Conservation (phyloP, 2,797 vertebrate genomes). For the Gymnocypris eckloni region DNA sequence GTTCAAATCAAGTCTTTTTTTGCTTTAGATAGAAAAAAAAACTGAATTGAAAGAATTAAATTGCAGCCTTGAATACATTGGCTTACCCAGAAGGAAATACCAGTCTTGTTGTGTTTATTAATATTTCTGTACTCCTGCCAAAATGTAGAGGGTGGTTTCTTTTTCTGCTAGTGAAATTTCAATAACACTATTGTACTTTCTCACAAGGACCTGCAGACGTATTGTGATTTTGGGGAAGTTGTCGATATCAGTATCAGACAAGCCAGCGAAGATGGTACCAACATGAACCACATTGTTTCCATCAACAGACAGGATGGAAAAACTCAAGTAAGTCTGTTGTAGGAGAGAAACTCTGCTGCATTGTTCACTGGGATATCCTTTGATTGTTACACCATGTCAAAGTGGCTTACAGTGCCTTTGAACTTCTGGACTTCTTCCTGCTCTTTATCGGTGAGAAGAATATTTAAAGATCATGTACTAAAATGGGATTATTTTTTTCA, state of each 20-base stretch:
- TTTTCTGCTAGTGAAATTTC: neutral
- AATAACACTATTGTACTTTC: constrained; percentile 6
- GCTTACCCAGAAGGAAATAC: constrained; percentile 15
- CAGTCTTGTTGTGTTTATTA: constrained; percentile 7
- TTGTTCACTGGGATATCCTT: constrained; percentile 26
- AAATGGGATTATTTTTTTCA: neutral
- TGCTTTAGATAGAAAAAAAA: too few relatives aligned
- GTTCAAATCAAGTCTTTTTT: too few relatives aligned
- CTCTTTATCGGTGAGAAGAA: constrained; percentile 5
- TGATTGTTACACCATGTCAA: constrained; percentile 18
- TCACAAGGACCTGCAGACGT: constrained; percentile 87
- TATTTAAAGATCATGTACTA: neutral
- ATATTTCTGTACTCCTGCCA: constrained; percentile 21
- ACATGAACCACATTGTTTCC: constrained; percentile 91
- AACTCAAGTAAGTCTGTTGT: constrained; percentile 80
- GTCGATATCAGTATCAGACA: constrained; percentile 97
- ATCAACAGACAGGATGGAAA: constrained; percentile 92
- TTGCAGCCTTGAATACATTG: neutral
- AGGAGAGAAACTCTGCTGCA: neutral
- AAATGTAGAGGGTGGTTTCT: neutral
- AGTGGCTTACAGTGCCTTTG: neutral
- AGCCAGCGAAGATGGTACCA: constrained; percentile 87
- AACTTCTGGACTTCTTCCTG: constrained; percentile 22
- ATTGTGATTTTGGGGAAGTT: constrained; percentile 95
- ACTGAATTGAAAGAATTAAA: neutral